Evolutionary conservation across 1,140 invertebrate genomes (phyloP).

Genomic region (Panonychus citri): DNA sequence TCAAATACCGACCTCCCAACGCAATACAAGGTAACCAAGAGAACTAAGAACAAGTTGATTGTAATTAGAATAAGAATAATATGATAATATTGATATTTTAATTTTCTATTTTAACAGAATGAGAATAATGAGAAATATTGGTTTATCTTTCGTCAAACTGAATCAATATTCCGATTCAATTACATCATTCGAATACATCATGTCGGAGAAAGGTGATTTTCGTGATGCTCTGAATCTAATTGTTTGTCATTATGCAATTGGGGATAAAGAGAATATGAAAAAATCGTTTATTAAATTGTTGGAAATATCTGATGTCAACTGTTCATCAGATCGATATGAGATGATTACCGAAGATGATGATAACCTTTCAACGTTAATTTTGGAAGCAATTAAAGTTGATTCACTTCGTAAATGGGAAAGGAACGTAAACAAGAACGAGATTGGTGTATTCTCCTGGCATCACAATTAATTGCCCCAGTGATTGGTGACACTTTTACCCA

Average conservation of each 20-base stretch:
- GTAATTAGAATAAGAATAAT: no score
- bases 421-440: conserved; percentile 45
- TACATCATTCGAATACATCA: conserved; percentile 89
- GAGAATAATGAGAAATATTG: conserved; percentile 97
- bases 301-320: conserved; percentile 49
- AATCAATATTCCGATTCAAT: conserved; percentile 85
- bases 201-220: conserved; percentile 79
- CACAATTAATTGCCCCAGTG: conserved; percentile 71
- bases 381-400: conserved; percentile 36
- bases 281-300: conserved; percentile 68
- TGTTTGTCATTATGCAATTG: conserved; percentile 74
- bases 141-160: conserved; percentile 79
- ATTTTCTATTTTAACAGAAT: conserved; percentile 33
- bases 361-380: conserved; percentile 39
- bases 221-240: conserved; percentile 45
- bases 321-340: background rate
- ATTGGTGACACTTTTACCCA: conserved; percentile 30
- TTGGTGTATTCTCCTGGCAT: conserved; percentile 58
- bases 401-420: conserved; percentile 2
- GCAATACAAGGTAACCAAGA: conserved; percentile 57
- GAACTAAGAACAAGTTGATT: no score
- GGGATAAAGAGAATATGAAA: conserved; percentile 83
- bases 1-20: conserved; percentile 73
- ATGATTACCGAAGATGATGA: conserved; percentile 33
- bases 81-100: background rate